Evolutionary conservation across 2,113 vertebrate genomes (phyloP).

Genomic region (Lagopus leucura): DNA sequence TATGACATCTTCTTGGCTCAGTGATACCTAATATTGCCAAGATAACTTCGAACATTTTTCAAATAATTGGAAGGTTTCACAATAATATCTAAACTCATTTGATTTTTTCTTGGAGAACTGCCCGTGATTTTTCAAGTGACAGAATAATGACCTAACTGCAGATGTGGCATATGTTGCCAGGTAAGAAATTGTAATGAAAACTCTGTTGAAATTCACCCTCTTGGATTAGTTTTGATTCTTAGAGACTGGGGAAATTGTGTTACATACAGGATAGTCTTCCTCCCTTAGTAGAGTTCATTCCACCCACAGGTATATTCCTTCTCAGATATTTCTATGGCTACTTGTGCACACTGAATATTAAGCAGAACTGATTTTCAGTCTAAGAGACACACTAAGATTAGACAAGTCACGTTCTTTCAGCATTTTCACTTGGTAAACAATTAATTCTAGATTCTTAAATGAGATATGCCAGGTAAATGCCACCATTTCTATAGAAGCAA

Average conservation of each 20-base stretch:
- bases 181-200: not conserved
- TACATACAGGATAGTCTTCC: not conserved
- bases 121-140: conserved; percentile 19
- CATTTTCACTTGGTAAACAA: not conserved
- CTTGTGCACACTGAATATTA: fast-evolving
- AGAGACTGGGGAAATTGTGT: not conserved
- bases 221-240: not conserved
- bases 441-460: not conserved
- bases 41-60: conserved; percentile 53
- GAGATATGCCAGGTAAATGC: fast-evolving
- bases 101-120: not conserved
- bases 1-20: conserved; percentile 53
- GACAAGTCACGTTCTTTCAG: not conserved
- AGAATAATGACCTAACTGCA: conserved; percentile 41
- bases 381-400: not conserved
- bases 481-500: not conserved
- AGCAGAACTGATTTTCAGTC: not conserved
- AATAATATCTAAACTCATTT: conserved; percentile 7
- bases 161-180: not conserved
- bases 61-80: conserved; percentile 55
- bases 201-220: not conserved
- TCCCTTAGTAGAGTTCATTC: not conserved
- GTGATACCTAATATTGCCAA: conserved; percentile 9
- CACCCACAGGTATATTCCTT: not conserved
- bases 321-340: not conserved